These are phyloP conservation scores for Lucinisca nassula DNA, from an alignment of 2,888 invertebrate species.

Conservation along the genomic window DNA sequence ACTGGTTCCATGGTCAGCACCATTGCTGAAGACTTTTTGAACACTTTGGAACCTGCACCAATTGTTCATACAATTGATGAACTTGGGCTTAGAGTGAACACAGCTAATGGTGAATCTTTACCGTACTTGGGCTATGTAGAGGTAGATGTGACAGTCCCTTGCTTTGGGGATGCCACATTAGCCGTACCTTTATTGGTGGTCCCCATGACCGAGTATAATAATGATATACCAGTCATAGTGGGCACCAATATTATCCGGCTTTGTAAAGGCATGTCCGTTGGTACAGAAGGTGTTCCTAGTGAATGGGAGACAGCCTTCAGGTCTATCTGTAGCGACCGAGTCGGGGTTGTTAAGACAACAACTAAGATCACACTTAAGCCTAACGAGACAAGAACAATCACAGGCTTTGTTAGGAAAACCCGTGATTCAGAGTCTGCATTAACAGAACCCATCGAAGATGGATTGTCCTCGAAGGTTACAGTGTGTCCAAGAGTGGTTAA, in stretches of 20 bases:
- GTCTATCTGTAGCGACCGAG: neutral
- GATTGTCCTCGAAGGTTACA: neutral
- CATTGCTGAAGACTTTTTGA: too few species aligned
- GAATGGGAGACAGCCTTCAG: slow-evolving; percentile 22
- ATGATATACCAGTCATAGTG: neutral
- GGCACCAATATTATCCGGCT: slow-evolving; percentile 10
- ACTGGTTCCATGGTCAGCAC: too few species aligned
- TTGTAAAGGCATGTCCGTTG: neutral
- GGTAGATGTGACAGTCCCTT: too few species aligned
- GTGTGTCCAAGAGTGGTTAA: slow-evolving; percentile 36
- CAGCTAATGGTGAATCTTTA: too few species aligned
- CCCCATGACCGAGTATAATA: neutral
- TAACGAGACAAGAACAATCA: slow-evolving; percentile 26
- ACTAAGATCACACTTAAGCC: slow-evolving; percentile 12
- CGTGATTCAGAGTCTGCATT: slow-evolving; percentile 10
- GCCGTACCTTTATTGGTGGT: neutral
- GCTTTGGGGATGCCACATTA: too few species aligned
- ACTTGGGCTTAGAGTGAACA: too few species aligned
- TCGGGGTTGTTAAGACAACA: slow-evolving; percentile 23
- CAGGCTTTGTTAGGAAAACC: slow-evolving; percentile 21
- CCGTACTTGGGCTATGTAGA: too few species aligned
- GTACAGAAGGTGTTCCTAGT: neutral
- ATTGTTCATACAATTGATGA: too few species aligned
- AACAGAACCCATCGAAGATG: neutral
- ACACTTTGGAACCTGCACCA: too few species aligned